Conservation (phyloP, 1,140 invertebrate species). For the Ceratosolen solmsi region DNA sequence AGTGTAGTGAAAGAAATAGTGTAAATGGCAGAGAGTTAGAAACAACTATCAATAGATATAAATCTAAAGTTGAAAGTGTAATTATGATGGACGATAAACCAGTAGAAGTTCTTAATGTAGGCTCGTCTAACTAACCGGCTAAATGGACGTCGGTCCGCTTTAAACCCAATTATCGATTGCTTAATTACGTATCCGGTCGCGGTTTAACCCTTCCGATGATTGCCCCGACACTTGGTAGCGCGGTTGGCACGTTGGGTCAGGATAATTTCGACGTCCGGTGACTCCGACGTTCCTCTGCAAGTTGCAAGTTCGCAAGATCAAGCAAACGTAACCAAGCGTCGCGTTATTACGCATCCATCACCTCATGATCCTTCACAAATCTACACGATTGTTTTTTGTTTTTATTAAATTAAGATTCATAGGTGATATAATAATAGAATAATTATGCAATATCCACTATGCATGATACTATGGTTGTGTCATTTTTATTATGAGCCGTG, state of each 20-base stretch:
- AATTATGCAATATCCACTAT: background rate
- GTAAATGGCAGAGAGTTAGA: background rate
- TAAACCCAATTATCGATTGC: conserved; percentile 55
- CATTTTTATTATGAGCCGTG: too few species aligned
- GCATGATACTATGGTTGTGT: too few species aligned
- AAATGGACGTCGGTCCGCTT: conserved; percentile 47
- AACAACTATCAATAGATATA: background rate
- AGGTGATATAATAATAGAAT: background rate
- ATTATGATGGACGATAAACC: conserved; percentile 2
- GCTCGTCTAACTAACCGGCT: conserved; percentile 46
- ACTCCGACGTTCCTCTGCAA: background rate
- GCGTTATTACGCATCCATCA: background rate
- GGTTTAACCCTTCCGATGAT: conserved; percentile 51
- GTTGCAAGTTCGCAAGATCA: background rate
- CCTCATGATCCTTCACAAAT: background rate
- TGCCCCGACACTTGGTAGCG: conserved; percentile 14
- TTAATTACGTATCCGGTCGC: conserved; percentile 44
- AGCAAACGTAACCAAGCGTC: background rate
- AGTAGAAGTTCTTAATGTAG: conserved; percentile 3
- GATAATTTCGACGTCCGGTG: conserved; percentile 21
- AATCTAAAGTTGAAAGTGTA: background rate
- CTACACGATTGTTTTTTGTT: background rate
- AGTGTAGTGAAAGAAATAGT: background rate
- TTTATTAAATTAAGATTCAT: background rate
- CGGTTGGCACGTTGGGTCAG: background rate